Percentiles rank a stretch among this genome's conserved stretches.
phyloP scores from a whole-genome alignment of 2,888 invertebrate genomes.

The Myathropa florea region DNA sequence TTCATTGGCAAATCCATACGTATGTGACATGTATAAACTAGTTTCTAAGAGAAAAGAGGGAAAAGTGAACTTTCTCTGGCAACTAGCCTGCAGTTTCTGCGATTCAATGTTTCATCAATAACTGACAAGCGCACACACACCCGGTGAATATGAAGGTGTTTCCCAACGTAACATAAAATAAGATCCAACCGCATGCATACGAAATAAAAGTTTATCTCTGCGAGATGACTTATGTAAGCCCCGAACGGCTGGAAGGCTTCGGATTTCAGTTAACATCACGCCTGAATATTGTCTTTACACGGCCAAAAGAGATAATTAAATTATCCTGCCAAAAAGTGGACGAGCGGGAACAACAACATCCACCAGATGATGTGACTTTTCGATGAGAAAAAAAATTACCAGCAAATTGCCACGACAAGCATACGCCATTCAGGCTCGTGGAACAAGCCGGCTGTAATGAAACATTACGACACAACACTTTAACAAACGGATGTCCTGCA shows the following conservation, averaged over 20 bases:
- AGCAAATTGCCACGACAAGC: background rate
- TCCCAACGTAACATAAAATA: too few relatives aligned
- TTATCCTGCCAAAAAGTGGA: conserved; percentile 1
- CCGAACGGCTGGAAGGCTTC: background rate
- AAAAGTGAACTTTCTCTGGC: background rate
- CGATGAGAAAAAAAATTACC: background rate
- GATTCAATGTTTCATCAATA: too few relatives aligned
- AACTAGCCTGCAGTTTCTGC: too few relatives aligned
- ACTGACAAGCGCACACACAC: too few relatives aligned
- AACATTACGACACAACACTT: conserved; percentile 5
- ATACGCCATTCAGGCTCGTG: background rate
- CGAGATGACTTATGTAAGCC: too few relatives aligned
- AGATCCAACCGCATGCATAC: too few relatives aligned
- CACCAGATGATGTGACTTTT: background rate
- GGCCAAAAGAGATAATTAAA: conserved; percentile 11
- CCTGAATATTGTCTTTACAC: background rate
- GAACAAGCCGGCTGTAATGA: background rate
- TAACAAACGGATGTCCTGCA: conserved; percentile 32
- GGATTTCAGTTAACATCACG: background rate
- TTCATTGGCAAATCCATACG: background rate
- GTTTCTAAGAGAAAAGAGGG: background rate
- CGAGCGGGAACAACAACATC: background rate
- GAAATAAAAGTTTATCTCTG: too few relatives aligned
- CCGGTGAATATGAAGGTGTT: too few relatives aligned
- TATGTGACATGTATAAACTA: too few relatives aligned